phyloP scores from a whole-genome alignment of 2,888 invertebrate species.

The Graphium colonna region DNA sequence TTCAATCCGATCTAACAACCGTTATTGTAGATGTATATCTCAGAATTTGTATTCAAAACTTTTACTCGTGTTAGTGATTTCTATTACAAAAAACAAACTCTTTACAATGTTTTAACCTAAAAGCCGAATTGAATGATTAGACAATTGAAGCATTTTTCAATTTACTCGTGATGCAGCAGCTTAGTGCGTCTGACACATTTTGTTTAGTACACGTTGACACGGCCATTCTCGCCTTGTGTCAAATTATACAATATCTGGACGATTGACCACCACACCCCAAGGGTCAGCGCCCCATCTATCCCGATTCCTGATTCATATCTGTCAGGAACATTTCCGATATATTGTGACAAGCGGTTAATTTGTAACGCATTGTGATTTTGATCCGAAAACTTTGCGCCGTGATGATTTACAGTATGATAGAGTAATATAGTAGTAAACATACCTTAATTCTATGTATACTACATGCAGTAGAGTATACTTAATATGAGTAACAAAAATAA shows the following conservation, averaged over 20 bases:
- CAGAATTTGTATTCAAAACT: no score
- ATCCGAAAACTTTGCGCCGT: no score
- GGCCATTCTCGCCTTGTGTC: constrained; percentile 61
- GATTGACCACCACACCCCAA: constrained; percentile 48
- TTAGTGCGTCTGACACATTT: constrained; percentile 72
- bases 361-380: neutral
- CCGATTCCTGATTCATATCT: constrained; percentile 37
- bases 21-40: no score
- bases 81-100: no score
- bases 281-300: constrained; percentile 42
- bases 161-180: constrained; percentile 55
- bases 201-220: constrained; percentile 65
- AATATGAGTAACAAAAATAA: no score
- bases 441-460: no score
- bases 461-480: no score
- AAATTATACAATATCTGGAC: constrained; percentile 71
- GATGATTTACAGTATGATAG: no score
- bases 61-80: no score
- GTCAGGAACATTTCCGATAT: constrained; percentile 23
- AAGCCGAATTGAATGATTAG: constrained; percentile 39
- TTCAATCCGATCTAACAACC: no score
- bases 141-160: constrained; percentile 55
- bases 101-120: neutral
- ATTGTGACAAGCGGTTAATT: neutral
- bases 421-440: no score